Conservation (phyloP, 1,140 invertebrate species). For the Acromyrmex charruanus region DNA sequence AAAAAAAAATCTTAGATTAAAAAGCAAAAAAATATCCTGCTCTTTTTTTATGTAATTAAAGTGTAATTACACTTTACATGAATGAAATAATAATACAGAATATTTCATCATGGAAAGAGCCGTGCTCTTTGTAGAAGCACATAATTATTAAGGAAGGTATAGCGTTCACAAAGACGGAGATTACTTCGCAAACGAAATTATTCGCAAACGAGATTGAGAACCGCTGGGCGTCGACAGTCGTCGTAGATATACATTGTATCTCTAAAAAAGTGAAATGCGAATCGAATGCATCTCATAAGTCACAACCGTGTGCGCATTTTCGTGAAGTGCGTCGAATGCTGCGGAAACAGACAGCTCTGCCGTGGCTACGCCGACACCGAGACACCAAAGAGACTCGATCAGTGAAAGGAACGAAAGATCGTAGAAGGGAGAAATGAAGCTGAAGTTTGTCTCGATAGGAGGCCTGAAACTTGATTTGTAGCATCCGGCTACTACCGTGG, state of each 20-base stretch:
- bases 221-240: slow-evolving; percentile 11
- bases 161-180: slow-evolving; percentile 32
- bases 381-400: slow-evolving; percentile 50
- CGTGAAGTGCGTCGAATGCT: slow-evolving; percentile 38
- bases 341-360: slow-evolving; percentile 44
- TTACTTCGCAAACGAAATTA: slow-evolving; percentile 40
- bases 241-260: background rate
- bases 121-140: background rate
- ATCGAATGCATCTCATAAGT: slow-evolving; percentile 37
- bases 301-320: background rate
- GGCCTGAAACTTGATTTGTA: slow-evolving; percentile 78
- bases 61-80: background rate
- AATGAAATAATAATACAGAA: slow-evolving; percentile 29
- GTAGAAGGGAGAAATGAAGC: slow-evolving; percentile 43
- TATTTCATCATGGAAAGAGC: background rate
- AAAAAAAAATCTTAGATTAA: background rate
- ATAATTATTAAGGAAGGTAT: slow-evolving; percentile 31
- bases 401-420: slow-evolving; percentile 42
- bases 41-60: background rate
- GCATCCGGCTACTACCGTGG: slow-evolving; percentile 66
- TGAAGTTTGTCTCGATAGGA: slow-evolving; percentile 65
- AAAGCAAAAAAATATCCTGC: background rate
- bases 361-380: slow-evolving; percentile 13
- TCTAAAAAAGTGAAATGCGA: slow-evolving; percentile 25
- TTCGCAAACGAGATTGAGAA: slow-evolving; percentile 36